Base-by-base conservation (phyloP, 2,888 invertebrate genomes). In the Pyrochroa serraticornis region DNA sequence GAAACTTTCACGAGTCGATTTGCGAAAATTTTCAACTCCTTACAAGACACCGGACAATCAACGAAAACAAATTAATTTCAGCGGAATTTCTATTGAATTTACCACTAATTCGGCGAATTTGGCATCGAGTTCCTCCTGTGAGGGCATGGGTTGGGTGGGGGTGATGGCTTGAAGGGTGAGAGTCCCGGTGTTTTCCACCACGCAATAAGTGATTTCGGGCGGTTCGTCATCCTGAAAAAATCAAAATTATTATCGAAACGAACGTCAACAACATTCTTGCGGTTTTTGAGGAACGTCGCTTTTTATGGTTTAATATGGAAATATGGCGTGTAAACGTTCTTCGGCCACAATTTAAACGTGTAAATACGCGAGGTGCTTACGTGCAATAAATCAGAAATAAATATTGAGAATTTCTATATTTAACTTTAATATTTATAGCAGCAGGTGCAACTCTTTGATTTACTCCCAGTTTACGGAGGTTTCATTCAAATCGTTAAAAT, bases 31-130 rank as follows among this genome's bases (percentile, higher is more conserved):
- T 22, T 22, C 36, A n/a, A 35, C 10, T 35, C 36, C 14, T 53
- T 46, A 12, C 36, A 33, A 33, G 12, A 7, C 12, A 32, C 30
- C 30, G 6, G 9, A 44, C 7, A 51, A 44, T 41, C 30, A 36
- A 31, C 12, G 12, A 39, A 37, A 50, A 45, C 38, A 14, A 56
- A 56, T 49, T 39, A 37, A 30, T 50, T 38, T 56, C 56, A 50
- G 38, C 45, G 44, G 54, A 55, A 13, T 38, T 38, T 6, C 6
- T 10, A 10, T 12, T 38, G 10, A 10, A 84, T 88, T 85, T 76
- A 91, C 92, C 79, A 97, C 95, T 68, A 97, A 87, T 80, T 97
- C 96, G 6, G 95, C 91, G 80, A 97, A 96, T 83, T 93, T 95
- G 63, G 90, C 88, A 79, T 97, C 94, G 68, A 97, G 84, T 80